Base-by-base conservation (phyloP, 2,888 invertebrate species). In the Podotricha telesiphe region DNA sequence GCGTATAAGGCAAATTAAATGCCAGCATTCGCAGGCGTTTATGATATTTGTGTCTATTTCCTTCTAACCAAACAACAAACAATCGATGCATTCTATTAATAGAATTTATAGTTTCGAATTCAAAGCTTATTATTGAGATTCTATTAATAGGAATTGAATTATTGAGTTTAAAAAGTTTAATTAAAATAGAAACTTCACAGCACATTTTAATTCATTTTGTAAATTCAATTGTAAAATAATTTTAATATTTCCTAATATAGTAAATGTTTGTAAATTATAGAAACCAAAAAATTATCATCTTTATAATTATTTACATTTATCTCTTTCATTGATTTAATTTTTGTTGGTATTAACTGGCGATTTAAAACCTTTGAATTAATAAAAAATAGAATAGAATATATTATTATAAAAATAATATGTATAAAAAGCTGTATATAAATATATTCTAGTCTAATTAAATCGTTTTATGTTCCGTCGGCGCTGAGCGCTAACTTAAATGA, bases 401-500 rank as follows among this genome's bases (percentile, higher is more conserved):
- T 28, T 28, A 28, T 28, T 28, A 28, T 28, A 28, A 28, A 28
- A 28, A 6, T 6, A 28, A 28, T 28, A 28, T 28, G 2, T 6
- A 28, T 6, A 28, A 28, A 28, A 28, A 28, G 2, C 28, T 4
- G 28, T 28, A 28, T 28, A 4, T 4, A 28, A 2, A 28, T 28
- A 28, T 28, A 28, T 34, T 19, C 10, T 34, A 19, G 1, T 17
- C 11, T 13, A 34, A 55, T 11, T 17, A 55, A 5, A 11, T 37
- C 34, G 34, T 34, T 37, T 17, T 42, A 42, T 13, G 42, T 42
- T 17, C 34, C 55, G 55, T 34, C 55, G 28, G 28, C 53, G 34
- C 11, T 13, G 17, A 17, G 17, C 55, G 55, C 34, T 55, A 55
- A 55, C 34, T 34, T 17, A 37, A 55, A 34, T 55, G 34, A 55